Percentiles rank a stretch among this genome's conserved stretches.
phyloP scores from a whole-genome alignment of 2,797 vertebrate species.

The Geotria australis region DNA sequence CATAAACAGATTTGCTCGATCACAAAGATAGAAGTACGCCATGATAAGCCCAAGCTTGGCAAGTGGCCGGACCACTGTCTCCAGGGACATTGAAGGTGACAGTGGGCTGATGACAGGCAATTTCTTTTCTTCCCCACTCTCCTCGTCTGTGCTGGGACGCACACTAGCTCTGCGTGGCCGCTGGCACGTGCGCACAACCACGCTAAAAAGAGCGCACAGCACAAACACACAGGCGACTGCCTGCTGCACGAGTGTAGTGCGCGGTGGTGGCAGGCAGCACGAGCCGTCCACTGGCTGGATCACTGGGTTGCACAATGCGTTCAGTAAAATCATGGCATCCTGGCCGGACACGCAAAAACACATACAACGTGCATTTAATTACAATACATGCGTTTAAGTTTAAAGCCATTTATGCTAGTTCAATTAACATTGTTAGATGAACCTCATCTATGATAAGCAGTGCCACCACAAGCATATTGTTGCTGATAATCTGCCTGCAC shows the following conservation, averaged over 20 bases:
- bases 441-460: no score
- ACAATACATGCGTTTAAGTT: no score
- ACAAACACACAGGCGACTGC: conserved; percentile 41
- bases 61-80: conserved; percentile 25
- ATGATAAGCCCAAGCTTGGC: conserved; percentile 82
- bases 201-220: conserved; percentile 21
- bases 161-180: conserved; percentile 9
- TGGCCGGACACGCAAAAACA: conserved; percentile 13
- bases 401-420: no score
- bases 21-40: conserved; percentile 90
- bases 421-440: no score
- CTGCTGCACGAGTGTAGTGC: conserved; percentile 49
- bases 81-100: no score
- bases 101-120: no score
- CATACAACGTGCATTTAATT: no score
- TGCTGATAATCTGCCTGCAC: no score
- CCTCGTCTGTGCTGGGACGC: conserved; percentile 27
- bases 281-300: conserved; percentile 78
- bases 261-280: conserved; percentile 44
- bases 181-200: conserved; percentile 30
- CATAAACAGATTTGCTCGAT: conserved; percentile 84
- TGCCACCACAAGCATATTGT: no score
- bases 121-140: conserved; percentile 81
- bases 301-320: conserved; percentile 65
- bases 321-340: conserved; percentile 87